Base-by-base conservation (phyloP, 2,888 invertebrate genomes). In the Leptothorax acervorum region DNA sequence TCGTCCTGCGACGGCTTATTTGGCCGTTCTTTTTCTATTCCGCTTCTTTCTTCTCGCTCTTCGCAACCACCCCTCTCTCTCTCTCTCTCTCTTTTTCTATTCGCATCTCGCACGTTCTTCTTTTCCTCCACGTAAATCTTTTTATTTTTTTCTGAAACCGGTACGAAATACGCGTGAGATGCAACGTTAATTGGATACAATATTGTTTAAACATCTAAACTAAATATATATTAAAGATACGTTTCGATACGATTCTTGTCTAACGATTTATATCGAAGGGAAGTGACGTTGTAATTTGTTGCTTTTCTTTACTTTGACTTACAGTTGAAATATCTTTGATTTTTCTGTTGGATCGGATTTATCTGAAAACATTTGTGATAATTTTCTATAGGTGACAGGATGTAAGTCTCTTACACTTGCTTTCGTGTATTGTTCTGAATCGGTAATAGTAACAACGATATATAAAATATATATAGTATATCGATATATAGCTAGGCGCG, bases 1-100 rank as follows among this genome's bases (percentile, higher is more conserved):
- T 85, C 90, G 86, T 91, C 79, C 87, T 85, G 76, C 83, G 88
- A 92, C 86, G 85, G 89, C 92, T 92, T 92, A 92, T 91, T 92
- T 87, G 66, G 60, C 87, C 85, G 70, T 76, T 86, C 76, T 68
- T 78, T 71, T 83, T 66, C 88, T 74, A 35, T 57, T 82, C 51
- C 63, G 78, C 82, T 78, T 75, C 45, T 66, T 66, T 51, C 51
- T 51, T 83, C 73, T 74, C 85, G 75, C 83, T 83, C 76, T 48
- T 79, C 35, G 28, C 23, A 45, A 28, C 28, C 45, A 18, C 60
- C 53, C 23, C 48, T 15, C 15, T 15, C 1, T 6, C 28, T 65
- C n/a, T 39, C 48, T 39, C 71, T 62, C 18, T 82, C 31, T 68
- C 2, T n/a, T 3, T 65, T 31, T 39, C 70, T 23, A 42, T n/a